Conservation (phyloP, 2,113 vertebrate species). For the Nicator chloris region DNA sequence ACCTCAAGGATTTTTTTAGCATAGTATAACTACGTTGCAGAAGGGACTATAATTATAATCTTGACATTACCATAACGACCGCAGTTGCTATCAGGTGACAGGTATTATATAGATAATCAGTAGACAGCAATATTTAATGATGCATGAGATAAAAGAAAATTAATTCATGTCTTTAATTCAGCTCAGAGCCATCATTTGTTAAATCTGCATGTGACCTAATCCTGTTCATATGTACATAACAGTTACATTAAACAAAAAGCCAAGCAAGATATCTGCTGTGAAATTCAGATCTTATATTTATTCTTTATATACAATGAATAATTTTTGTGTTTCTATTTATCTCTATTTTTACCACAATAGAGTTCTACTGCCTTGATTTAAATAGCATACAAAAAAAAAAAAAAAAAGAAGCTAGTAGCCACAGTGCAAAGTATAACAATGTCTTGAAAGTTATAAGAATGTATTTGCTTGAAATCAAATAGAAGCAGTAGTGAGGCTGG, state of each 20-base stretch:
- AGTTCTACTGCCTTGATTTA: background rate
- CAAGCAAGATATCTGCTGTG: background rate
- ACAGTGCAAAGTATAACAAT: too few species aligned
- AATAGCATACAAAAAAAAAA: background rate
- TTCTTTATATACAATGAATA: background rate
- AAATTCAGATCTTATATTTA: background rate
- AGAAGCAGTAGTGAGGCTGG: background rate
- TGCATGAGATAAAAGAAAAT: constrained; percentile 35
- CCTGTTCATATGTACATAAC: background rate
- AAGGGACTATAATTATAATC: constrained; percentile 50
- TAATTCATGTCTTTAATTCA: constrained; percentile 36
- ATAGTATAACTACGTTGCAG: background rate
- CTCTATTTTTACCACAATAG: background rate
- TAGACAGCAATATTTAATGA: constrained; percentile 50
- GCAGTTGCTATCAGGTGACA: constrained; percentile 54
- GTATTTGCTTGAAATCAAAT: background rate
- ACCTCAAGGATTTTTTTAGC: background rate
- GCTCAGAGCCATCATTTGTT: background rate
- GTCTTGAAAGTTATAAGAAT: background rate
- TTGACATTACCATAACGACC: constrained; percentile 51
- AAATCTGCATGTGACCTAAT: background rate
- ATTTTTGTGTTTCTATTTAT: background rate
- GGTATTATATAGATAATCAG: constrained; percentile 48
- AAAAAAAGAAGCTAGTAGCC: background rate
- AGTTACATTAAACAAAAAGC: background rate